Evolutionary conservation across 2,888 invertebrate species (phyloP).

Genomic region (Drosophila pseudotakahashii): DNA sequence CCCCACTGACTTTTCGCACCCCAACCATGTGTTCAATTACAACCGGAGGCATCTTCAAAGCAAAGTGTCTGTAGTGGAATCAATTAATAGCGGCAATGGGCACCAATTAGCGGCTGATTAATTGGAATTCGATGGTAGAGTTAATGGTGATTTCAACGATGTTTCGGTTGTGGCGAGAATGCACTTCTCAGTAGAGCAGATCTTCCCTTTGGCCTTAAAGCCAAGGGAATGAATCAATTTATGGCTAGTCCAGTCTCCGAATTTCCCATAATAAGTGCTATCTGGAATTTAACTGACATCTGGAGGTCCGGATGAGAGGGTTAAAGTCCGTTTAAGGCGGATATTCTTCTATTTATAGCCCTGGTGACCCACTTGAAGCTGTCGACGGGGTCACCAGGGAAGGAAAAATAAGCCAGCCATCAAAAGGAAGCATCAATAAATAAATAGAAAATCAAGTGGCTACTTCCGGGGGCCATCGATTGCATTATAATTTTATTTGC

Average conservation of each 20-base stretch:
- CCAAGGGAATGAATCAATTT: too few relatives aligned
- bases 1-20: neutral
- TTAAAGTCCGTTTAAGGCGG: neutral
- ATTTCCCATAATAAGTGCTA: too few relatives aligned
- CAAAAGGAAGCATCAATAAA: conserved; percentile 18
- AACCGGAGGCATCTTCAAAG: conserved; percentile 39
- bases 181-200: neutral
- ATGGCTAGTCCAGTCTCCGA: too few relatives aligned
- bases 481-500: conserved; percentile 18
- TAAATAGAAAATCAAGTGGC: conserved; percentile 5
- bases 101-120: conserved; percentile 57
- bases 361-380: conserved; percentile 14
- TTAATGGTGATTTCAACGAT: conserved; percentile 1
- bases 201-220: too few relatives aligned
- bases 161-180: neutral
- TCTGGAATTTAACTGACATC: too few relatives aligned
- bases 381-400: conserved; percentile 1
- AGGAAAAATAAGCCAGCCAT: conserved; percentile 8
- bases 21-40: conserved; percentile 50
- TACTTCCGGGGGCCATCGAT: conserved; percentile 11
- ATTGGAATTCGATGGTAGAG: conserved; percentile 37
- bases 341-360: neutral
- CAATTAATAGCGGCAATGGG: conserved; percentile 59
- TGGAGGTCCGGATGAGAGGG: too few relatives aligned
- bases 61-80: conserved; percentile 41